Evolutionary conservation across 2,113 vertebrate genomes (phyloP), one percentile per base, ranked within the genome.

Genomic region (Corvus moneduloides): DNA sequence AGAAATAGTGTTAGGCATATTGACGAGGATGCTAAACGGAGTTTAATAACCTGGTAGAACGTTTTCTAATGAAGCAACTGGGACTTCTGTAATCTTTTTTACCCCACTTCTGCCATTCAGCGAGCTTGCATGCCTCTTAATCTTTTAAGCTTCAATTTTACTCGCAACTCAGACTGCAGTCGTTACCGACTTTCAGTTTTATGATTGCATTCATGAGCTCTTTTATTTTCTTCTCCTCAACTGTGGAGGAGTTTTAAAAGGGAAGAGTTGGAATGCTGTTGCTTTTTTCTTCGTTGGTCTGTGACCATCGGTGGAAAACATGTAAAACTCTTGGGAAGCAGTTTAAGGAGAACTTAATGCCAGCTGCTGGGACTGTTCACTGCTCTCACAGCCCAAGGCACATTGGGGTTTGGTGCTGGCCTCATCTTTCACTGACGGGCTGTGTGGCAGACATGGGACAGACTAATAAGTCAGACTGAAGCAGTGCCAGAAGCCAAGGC

Each of bases 131-230:
- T 96, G 89, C 49, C 1, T 94, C 92, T n/a, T 98, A 97, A 97
- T 98, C 97, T 97, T 96, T 98, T 98, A 98, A 98, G 97, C 95
- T 97, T 96, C 97, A 90, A 96, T 98, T 98, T 97, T 89, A 85
- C 77, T 80, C 84, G 93, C 71, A 94, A 46, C 84, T 97, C 93
- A 94, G 76, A 64, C 82, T 95, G 78, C 75, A 93, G 93, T 87
- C 37, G 2, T 94, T 89, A 72, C 84, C 94, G 96, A 96, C 79
- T 89, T 94, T 80, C 55, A 39, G 11, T 79, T 93, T 90, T 43
- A 23, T 69, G 35, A 83, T 66, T 93, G 46, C 21, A 3, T 86
- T 84, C 83, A 35, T 52, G 66, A 85, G 72, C 15, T 73, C 66
- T 69, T 55, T 69, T 69, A 52, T 37, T 52, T 55, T 67, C 44